phyloP scores from a whole-genome alignment of 2,797 vertebrate genomes.

The Paramormyrops hopkinsi region DNA sequence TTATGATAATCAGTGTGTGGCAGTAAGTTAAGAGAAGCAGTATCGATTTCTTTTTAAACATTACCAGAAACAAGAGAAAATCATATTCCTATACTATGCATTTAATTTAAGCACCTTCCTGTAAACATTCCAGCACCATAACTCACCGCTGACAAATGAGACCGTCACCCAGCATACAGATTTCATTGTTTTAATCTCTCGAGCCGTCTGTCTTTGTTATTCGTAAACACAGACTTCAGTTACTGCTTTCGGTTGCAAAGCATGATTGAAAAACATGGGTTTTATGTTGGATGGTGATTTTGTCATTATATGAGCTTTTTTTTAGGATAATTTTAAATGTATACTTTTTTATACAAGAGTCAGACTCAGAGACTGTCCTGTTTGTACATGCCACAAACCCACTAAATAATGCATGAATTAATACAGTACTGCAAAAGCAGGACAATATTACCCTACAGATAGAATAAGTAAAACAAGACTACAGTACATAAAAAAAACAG shows the following conservation, averaged over 20 bases:
- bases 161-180: neutral
- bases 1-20: neutral
- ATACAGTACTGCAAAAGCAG: neutral
- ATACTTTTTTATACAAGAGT: neutral
- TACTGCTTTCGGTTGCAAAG: neutral
- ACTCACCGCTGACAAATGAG: neutral
- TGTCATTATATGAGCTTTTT: too few species aligned
- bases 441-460: neutral
- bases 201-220: neutral
- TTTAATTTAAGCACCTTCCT: neutral
- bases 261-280: neutral
- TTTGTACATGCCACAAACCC: conserved; percentile 17
- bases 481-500: neutral
- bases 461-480: neutral
- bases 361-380: conserved; percentile 5
- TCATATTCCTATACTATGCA: neutral
- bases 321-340: neutral
- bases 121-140: neutral
- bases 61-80: neutral
- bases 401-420: neutral
- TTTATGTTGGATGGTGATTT: neutral
- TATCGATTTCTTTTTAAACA: neutral
- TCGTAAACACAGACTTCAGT: neutral
- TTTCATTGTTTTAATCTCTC: neutral
- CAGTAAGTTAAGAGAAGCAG: neutral